Conservation (phyloP, 2,888 invertebrate species). For the Lordiphosa fenestrarum region DNA sequence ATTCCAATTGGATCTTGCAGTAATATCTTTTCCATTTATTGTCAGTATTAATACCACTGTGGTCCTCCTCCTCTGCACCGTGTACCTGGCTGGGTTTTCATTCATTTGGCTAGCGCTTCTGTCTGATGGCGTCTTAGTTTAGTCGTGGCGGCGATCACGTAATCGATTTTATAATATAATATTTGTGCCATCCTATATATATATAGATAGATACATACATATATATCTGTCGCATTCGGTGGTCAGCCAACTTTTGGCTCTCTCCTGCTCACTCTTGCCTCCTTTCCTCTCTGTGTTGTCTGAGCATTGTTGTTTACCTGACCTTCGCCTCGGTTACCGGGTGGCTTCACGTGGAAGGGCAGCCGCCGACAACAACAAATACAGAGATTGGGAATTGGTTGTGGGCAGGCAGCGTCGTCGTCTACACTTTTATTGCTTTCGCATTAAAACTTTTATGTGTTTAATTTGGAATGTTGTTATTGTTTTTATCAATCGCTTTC, state of each 20-base stretch:
- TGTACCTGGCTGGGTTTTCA: constrained; percentile 25
- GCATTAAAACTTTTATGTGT: constrained; percentile 75
- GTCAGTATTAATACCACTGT: constrained; percentile 7
- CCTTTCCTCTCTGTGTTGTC: constrained; percentile 5
- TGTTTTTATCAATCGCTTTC: constrained; percentile 66
- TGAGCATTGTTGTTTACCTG: constrained; percentile 62
- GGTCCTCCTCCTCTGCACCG: not conserved
- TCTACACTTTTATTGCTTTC: constrained; percentile 70
- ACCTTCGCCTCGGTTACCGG: constrained; percentile 55
- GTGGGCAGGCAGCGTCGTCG: constrained; percentile 45
- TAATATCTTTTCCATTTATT: not conserved
- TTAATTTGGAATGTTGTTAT: constrained; percentile 76
- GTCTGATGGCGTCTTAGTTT: constrained; percentile 59
- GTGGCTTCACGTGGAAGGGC: constrained; percentile 45
- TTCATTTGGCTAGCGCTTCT: constrained; percentile 52
- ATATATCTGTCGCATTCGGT: constrained; percentile 2
- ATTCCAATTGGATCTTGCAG: not conserved
- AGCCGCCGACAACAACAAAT: constrained; percentile 27
- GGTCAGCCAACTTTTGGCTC: constrained; percentile 51
- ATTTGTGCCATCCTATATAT: constrained; percentile 16
- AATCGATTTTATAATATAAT: constrained; percentile 70
- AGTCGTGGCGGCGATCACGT: constrained; percentile 57
- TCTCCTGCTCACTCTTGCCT: not conserved
- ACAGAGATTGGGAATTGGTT: constrained; percentile 23
- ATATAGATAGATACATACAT: constrained; percentile 6